These are phyloP conservation scores for Meleagris gallopavo DNA, from an alignment of 2,113 vertebrate species.

Conservation along the genomic window DNA sequence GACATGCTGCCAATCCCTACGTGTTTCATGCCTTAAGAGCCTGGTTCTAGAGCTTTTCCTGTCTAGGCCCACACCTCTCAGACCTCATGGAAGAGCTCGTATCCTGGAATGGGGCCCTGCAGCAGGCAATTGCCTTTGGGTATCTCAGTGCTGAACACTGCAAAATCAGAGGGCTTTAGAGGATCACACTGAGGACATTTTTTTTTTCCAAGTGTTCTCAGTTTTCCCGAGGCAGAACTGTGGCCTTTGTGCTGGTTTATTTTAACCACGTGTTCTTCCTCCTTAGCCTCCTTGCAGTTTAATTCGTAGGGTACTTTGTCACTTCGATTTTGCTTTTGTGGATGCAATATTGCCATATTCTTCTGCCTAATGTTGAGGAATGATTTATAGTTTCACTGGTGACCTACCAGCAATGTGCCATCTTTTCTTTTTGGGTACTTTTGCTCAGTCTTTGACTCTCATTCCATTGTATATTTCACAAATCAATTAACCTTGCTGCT, in stretches of 20 bases:
- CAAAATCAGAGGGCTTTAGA: background rate
- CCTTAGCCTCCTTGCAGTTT: background rate
- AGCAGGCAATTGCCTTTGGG: background rate
- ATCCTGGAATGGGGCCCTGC: background rate
- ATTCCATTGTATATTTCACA: background rate
- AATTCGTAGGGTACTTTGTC: no score
- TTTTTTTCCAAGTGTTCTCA: background rate
- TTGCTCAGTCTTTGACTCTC: background rate
- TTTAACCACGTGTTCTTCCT: background rate
- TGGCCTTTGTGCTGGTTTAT: background rate
- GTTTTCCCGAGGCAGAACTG: background rate
- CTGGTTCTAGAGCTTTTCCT: background rate
- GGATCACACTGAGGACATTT: background rate
- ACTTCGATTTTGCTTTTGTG: background rate
- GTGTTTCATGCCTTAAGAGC: background rate
- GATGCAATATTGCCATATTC: background rate
- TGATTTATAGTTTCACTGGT: background rate
- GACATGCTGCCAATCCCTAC: background rate
- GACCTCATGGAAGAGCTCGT: background rate
- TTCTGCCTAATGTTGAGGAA: background rate
- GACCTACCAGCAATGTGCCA: background rate
- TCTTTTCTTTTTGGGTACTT: background rate
- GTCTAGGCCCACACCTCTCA: background rate
- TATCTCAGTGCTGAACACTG: background rate
- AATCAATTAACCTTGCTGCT: background rate